A percentile compares a stretch with the other conserved stretches of the same genome.
phyloP scores from a whole-genome alignment of 2,113 vertebrate genomes.

The Nerophis lumbriciformis region DNA sequence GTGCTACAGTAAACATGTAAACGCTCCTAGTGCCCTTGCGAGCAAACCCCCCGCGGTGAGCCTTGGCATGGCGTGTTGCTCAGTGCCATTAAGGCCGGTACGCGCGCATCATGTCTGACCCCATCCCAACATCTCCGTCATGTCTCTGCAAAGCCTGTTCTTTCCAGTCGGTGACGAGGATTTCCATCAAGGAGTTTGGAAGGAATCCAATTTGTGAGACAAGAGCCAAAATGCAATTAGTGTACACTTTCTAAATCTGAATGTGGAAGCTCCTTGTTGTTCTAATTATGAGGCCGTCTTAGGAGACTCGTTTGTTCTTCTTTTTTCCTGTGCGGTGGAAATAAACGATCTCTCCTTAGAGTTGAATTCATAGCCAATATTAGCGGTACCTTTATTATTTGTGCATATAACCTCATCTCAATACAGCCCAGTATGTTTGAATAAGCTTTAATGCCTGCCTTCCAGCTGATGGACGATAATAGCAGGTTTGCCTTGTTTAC shows the following conservation, averaged over 20 bases:
- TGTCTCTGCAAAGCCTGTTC: constrained; percentile 1
- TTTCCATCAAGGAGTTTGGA: constrained; percentile 37
- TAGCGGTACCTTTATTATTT: constrained; percentile 17
- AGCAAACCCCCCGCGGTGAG: constrained; percentile 15
- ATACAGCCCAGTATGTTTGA: constrained; percentile 27
- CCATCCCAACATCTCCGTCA: constrained; percentile 14
- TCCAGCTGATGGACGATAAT: constrained; percentile 35
- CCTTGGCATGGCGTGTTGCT: constrained; percentile 16
- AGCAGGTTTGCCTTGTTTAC: constrained; percentile 30
- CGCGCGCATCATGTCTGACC: constrained; percentile 39
- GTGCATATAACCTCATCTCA: constrained; percentile 14
- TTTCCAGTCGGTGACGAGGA: constrained; percentile 19
- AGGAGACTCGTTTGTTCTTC: constrained; percentile 7
- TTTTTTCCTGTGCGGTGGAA: neutral
- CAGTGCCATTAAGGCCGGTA: constrained; percentile 28
- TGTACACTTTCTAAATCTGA: constrained; percentile 48
- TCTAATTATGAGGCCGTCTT: constrained; percentile 42
- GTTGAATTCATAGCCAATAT: constrained; percentile 31
- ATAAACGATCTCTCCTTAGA: constrained; percentile 23
- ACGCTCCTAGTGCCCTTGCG: constrained; percentile 39
- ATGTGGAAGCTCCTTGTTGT: constrained; percentile 37
- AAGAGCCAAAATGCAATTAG: constrained; percentile 59
- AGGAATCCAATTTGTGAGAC: constrained; percentile 56
- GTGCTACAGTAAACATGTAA: constrained; percentile 17
- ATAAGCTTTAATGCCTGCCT: constrained; percentile 13